Percentiles rank a stretch among this genome's conserved stretches.
Conservation (phyloP, 2,888 invertebrate species). For the Synergus gifuensis region DNA sequence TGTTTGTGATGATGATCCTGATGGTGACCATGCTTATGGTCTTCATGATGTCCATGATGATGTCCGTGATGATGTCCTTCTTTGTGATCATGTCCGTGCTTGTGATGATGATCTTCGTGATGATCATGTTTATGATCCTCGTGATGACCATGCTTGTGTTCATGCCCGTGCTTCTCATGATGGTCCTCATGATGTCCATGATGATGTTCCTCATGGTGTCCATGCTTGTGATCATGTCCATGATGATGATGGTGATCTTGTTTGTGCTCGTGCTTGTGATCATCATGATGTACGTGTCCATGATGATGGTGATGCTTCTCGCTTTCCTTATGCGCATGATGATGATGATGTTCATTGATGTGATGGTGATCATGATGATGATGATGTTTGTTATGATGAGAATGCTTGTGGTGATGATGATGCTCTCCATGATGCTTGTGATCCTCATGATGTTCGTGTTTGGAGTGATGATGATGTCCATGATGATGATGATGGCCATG, state of each 20-base stretch:
- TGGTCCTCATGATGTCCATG: constrained; percentile 60
- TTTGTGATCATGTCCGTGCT: constrained; percentile 60
- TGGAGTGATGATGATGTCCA: constrained; percentile 59
- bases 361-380: constrained; percentile 71
- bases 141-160: constrained; percentile 48
- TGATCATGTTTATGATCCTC: constrained; percentile 23
- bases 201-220: constrained; percentile 60
- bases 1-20: constrained; percentile 68
- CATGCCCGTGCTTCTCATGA: constrained; percentile 60
- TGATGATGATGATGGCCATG: constrained; percentile 60
- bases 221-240: constrained; percentile 68
- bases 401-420: constrained; percentile 69
- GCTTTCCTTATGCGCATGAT: constrained; percentile 69
- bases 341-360: constrained; percentile 69
- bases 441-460: constrained; percentile 56
- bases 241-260: constrained; percentile 66
- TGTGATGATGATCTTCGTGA: constrained; percentile 39
- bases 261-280: constrained; percentile 68
- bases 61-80: constrained; percentile 58
- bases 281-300: constrained; percentile 69
- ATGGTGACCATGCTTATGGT: constrained; percentile 62
- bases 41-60: constrained; percentile 60
- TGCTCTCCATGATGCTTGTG: constrained; percentile 69
- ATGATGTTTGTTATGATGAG: constrained; percentile 69
- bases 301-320: constrained; percentile 70